Conservation (phyloP, 2,888 invertebrate species). For the Spilosoma lubricipeda region DNA sequence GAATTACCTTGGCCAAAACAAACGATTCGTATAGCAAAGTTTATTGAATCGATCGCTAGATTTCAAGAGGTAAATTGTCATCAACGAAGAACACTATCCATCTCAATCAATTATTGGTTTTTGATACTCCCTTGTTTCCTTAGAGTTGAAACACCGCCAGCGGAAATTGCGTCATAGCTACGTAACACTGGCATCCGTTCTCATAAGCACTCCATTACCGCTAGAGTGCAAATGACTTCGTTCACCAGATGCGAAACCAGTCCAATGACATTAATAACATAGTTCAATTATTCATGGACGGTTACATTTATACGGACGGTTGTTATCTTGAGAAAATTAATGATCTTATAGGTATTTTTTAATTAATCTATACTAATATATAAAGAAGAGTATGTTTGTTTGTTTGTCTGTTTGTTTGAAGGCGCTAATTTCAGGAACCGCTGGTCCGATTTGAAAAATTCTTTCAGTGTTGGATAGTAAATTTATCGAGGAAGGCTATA, state of each 20-base stretch:
- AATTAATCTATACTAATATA: no score
- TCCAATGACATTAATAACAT: background rate
- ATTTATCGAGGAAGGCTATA: no score
- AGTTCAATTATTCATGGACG: background rate
- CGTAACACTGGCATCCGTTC: slow-evolving; percentile 21
- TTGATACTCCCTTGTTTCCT: slow-evolving; percentile 29
- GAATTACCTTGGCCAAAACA: background rate
- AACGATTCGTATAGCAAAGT: background rate
- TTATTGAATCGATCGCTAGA: background rate
- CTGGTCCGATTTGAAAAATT: no score
- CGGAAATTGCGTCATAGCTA: slow-evolving; percentile 38
- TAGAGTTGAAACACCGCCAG: slow-evolving; percentile 18
- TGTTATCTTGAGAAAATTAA: background rate
- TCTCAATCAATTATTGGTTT: slow-evolving; percentile 26
- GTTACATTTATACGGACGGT: background rate
- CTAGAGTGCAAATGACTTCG: slow-evolving; percentile 14
- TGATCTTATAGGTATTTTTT: background rate
- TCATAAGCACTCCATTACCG: slow-evolving; percentile 28
- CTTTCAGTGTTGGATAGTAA: no score
- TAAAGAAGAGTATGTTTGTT: no score
- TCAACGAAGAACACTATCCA: background rate
- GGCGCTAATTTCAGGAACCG: no score
- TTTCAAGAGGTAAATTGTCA: background rate
- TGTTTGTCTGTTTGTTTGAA: no score
- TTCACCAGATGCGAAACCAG: background rate